These are phyloP conservation scores for Pangasius larnaudii DNA, from an alignment of 2,797 vertebrate genomes.

Conservation along the genomic window DNA sequence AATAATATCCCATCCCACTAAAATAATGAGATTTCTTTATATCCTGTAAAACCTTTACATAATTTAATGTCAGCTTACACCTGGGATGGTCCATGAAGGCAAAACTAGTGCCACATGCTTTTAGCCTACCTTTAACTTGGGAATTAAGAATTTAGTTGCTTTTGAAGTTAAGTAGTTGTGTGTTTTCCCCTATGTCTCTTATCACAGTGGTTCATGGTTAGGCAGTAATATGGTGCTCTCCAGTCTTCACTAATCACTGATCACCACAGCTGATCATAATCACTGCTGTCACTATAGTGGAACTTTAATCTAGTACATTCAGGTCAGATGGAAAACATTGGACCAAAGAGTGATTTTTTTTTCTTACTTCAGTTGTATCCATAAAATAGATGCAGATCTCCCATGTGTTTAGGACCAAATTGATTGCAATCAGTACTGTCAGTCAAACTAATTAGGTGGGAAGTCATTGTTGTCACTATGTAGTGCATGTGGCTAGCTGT, in stretches of 20 bases:
- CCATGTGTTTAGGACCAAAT: not conserved
- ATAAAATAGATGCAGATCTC: not conserved
- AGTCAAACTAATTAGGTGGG: not conserved
- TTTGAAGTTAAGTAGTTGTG: not conserved
- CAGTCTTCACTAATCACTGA: constrained; percentile 18
- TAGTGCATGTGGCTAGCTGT: not conserved
- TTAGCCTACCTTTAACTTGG: not conserved
- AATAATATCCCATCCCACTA: not conserved
- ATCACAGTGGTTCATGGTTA: constrained; percentile 25
- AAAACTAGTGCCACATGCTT: not conserved
- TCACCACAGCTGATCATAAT: constrained; percentile 29
- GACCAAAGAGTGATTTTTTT: not conserved
- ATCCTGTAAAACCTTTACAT: not conserved
- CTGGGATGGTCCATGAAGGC: not conserved
- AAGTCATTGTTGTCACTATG: not conserved
- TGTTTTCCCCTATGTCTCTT: not conserved
- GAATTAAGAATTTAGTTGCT: not conserved
- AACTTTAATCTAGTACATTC: not conserved
- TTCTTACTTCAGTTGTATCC: not conserved
- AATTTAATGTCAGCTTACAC: not conserved
- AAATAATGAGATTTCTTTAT: not conserved
- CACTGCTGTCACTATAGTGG: constrained; percentile 4
- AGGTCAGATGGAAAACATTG: not conserved
- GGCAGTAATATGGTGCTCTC: not conserved
- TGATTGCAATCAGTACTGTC: not conserved